Conservation (phyloP, 2,113 vertebrate species). For the Melospiza melodia region DNA sequence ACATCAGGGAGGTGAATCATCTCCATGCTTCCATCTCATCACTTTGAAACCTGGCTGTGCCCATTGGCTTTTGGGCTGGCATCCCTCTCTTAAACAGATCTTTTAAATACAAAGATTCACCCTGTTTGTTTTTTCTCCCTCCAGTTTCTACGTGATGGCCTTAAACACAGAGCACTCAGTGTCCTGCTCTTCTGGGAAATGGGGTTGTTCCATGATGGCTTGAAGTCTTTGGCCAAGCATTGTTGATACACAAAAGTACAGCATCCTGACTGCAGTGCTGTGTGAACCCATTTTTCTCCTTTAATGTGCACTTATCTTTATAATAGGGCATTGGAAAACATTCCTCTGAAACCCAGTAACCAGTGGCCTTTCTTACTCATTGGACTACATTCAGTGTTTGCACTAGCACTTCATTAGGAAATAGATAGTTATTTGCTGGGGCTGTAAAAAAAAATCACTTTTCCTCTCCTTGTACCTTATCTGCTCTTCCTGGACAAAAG, state of each 20-base stretch:
- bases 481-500: slow-evolving; percentile 58
- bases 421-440: slow-evolving; percentile 33
- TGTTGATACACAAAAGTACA: neutral
- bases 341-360: neutral
- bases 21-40: neutral
- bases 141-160: neutral
- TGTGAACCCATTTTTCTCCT: neutral
- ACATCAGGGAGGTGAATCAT: neutral
- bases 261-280: neutral
- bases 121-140: neutral
- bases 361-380: slow-evolving; percentile 23
- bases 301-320: neutral
- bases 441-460: slow-evolving; percentile 9
- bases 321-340: neutral
- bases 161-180: neutral
- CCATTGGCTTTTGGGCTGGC: neutral
- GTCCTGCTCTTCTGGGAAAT: neutral
- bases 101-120: neutral
- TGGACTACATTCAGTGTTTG: slow-evolving; percentile 3
- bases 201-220: neutral
- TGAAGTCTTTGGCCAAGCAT: neutral
- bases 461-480: slow-evolving; percentile 63
- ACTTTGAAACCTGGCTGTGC: neutral
- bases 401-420: slow-evolving; percentile 38
- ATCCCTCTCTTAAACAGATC: neutral